Evolutionary conservation across 2,888 invertebrate species (phyloP), one percentile per base, ranked within the genome.

Genomic region (Drosophila setosimentum): DNA sequence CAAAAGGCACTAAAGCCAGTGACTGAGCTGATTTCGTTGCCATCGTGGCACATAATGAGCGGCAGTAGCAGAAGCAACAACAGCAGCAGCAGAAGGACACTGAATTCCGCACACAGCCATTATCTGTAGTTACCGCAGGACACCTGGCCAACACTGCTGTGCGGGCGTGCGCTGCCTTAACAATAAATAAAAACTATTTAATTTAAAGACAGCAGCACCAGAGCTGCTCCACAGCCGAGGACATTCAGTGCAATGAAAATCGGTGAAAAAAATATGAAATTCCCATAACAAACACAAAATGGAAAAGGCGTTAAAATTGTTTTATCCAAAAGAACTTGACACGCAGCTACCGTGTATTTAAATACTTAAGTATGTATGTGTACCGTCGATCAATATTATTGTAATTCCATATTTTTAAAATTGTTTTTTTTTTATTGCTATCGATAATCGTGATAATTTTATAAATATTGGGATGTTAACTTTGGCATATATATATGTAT

Each of bases 161-260:
- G 63, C 58, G 63, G 60, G 73, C 75, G 74, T 73, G 68, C 70
- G 64, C 68, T 73, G 76, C 68, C 82, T 81, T 71, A 68, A 78
- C 84, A 82, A 89, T 90, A 90, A 92, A 91, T 87, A 91, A 91
- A 90, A 92, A 91, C 91, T 91, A 90, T 91, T 91, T 91, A 91
- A 91, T 91, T 91, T 90, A 79, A 89, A 71, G 72, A 74, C 75
- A 73, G 54, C 82, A 70, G 30, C 29, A 27, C 35, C 18, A 29
- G 65, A 54, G 74, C 79, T 78, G 62, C 61, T 58, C 42, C 27
- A 29, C 61, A 53, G 67, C 63, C 61, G 70, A 73, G 73, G 68
- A 69, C 58, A 54, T 66, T 71, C 50, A 16, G 60, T 50, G 73
- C 57, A 58, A 40, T 40, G 61, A 68, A 70, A 58, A 57, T 54